Conservation (phyloP, 2,888 invertebrate species). For the Eupithecia tripunctaria region DNA sequence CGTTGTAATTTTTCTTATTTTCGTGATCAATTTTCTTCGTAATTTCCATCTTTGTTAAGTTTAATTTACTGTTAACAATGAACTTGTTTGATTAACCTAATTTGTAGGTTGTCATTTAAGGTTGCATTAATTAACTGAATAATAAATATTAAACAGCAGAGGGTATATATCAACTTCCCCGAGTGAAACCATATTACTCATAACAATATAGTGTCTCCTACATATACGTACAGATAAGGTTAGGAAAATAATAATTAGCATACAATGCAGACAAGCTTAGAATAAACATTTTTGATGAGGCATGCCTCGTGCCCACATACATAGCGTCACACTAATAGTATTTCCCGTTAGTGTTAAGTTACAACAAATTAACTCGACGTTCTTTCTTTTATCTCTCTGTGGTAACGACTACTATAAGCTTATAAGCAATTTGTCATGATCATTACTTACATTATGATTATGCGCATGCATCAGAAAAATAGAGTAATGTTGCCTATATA, state of each 20-base stretch:
- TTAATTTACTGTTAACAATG: not conserved
- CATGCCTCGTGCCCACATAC: constrained; percentile 14
- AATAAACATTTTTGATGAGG: constrained; percentile 27
- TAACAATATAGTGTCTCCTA: not conserved
- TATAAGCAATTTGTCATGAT: constrained; percentile 1
- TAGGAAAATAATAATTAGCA: constrained; percentile 37
- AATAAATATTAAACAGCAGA: not conserved
- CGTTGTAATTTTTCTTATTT: constrained; percentile 6
- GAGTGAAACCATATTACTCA: not conserved
- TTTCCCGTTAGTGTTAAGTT: constrained; percentile 25
- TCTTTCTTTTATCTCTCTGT: not conserved
- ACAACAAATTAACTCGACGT: constrained; percentile 12
- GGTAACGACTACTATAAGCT: not conserved
- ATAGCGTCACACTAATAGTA: constrained; percentile 12
- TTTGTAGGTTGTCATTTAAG: not conserved
- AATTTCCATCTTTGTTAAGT: not conserved
- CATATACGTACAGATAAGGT: constrained; percentile 6
- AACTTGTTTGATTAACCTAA: not conserved
- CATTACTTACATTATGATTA: not conserved
- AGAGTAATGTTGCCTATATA: not conserved
- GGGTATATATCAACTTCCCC: not conserved
- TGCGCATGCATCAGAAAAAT: not conserved
- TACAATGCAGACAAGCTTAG: constrained; percentile 39
- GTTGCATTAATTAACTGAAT: not conserved
- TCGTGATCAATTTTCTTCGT: not conserved